These are phyloP conservation scores for Alcedo atthis DNA, from an alignment of 2,797 vertebrate species.

Conservation along the genomic window DNA sequence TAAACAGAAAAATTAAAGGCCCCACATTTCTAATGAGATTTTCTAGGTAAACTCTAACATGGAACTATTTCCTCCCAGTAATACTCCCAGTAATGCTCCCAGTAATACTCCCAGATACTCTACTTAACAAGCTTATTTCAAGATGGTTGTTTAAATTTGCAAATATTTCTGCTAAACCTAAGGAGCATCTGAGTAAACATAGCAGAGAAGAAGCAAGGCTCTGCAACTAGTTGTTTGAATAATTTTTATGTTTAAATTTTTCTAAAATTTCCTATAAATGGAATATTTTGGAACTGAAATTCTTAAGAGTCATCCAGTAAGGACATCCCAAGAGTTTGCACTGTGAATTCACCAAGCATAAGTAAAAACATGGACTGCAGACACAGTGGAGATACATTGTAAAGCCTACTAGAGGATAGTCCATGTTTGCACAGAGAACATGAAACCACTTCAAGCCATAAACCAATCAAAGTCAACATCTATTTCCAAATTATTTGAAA, in stretches of 20 bases:
- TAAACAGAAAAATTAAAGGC: not conserved
- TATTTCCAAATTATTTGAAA: slow-evolving; percentile 59
- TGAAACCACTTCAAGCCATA: slow-evolving; percentile 20
- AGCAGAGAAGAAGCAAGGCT: not conserved
- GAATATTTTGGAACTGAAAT: not conserved
- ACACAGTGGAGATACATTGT: not conserved
- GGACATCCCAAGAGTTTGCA: not conserved
- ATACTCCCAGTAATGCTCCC: not conserved
- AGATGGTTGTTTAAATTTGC: not conserved
- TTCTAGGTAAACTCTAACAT: not conserved
- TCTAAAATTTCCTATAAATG: not conserved
- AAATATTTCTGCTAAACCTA: not conserved
- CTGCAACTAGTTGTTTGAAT: not conserved
- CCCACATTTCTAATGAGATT: not conserved
- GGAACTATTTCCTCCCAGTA: not conserved
- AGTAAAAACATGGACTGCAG: not conserved
- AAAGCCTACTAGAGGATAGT: not conserved
- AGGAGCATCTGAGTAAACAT: not conserved
- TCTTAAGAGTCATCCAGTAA: not conserved
- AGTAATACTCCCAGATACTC: not conserved
- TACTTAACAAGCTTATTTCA: not conserved
- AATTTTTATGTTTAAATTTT: not conserved
- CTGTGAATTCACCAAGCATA: not conserved
- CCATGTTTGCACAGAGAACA: not conserved
- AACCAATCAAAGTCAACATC: slow-evolving; percentile 54